Base-by-base conservation (phyloP, 2,888 invertebrate genomes). In the Eupithecia inturbata region DNA sequence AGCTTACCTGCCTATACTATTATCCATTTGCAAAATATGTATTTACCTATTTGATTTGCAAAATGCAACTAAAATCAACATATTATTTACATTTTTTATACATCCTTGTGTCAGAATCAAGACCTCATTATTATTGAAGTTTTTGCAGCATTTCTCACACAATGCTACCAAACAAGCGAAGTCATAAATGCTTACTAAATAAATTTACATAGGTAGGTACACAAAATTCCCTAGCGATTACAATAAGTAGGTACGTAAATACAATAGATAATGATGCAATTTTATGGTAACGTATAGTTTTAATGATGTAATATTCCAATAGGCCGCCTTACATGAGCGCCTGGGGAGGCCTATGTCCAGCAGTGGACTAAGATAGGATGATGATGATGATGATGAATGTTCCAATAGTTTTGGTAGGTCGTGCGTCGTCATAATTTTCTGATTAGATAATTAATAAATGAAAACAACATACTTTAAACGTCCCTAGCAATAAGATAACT, bases 401-500 rank as follows among this genome's bases (percentile, higher is more conserved):
- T 14, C 26, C 57, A 57, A 26, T 57, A 1, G 22, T 57, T 57
- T 14, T 57, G 26, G 22, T 49, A n/a, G 53, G 22, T 19, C 45
- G 45, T 49, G 49, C 7, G 2, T 26, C 22, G 14, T 26, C 22
- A 57, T 26, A 26, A 22, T 10, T 53, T 53, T 53, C 53, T 12
- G 57, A 57, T 57, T 57, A 57, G 57, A 57, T 57, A 26, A 57
- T 26, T 14, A 57, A 26, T 26, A 1, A 26, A 57, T 26, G 57
- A 26, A 66, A 39, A 66, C 66, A 78, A 70, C 74, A 77, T 78
- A 73, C 70, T 70, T 41, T 45, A 33, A 75, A 49, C 64, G 72
- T 77, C 78, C 82, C 72, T 82, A 83, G 85, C 78, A 85, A 82
- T 84, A 82, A 85, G 87, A 89, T 88, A 88, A 86, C 76, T 68